Percentiles rank a stretch among this genome's conserved stretches.
These are phyloP conservation scores for Aphidius ervi DNA, from an alignment of 1,140 invertebrate species.

Conservation along the genomic window DNA sequence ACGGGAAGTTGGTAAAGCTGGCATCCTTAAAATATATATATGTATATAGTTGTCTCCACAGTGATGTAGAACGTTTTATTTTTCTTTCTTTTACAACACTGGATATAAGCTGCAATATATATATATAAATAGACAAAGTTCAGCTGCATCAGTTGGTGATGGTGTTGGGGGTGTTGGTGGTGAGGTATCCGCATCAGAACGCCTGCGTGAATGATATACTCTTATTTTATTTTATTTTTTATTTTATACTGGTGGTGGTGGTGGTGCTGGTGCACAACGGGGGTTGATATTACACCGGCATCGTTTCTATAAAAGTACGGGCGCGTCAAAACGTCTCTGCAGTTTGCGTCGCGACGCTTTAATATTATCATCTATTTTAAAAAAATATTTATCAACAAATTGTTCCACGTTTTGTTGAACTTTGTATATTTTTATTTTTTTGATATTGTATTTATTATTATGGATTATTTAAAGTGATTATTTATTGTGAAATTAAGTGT, in stretches of 20 bases:
- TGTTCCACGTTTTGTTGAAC: too few species aligned
- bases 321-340: constrained; percentile 48
- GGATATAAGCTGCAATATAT: too few species aligned
- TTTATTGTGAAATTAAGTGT: too few species aligned
- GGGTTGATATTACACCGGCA: constrained; percentile 27
- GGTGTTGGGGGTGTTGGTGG: neutral
- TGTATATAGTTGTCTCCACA: neutral
- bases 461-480: neutral
- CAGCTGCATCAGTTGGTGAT: neutral
- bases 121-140: too few species aligned
- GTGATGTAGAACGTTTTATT: constrained; percentile 16
- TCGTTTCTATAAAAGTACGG: constrained; percentile 50
- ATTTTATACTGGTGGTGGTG: neutral
- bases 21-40: constrained; percentile 3
- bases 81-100: neutral
- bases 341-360: constrained; percentile 50
- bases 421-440: neutral
- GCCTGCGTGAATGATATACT: constrained; percentile 1
- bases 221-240: too few species aligned
- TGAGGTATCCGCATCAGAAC: neutral
- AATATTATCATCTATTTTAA: neutral
- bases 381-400: too few species aligned
- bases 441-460: neutral
- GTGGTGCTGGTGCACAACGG: constrained; percentile 1
- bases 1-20: constrained; percentile 17